These are phyloP conservation scores for Sebastes trivittatus DNA, from an alignment of 2,797 vertebrate species.

Conservation along the genomic window DNA sequence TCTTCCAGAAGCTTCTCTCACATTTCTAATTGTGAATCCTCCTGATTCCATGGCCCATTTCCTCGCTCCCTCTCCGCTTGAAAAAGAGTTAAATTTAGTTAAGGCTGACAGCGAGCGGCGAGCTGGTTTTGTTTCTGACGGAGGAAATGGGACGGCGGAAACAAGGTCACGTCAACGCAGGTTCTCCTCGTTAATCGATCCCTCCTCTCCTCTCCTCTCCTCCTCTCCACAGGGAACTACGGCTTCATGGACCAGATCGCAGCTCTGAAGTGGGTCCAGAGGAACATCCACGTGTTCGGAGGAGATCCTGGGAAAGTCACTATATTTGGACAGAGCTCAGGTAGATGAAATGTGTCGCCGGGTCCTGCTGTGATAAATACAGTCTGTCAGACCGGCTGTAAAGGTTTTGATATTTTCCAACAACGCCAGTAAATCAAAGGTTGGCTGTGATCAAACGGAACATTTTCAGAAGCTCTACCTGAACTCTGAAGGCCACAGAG, in stretches of 20 bases:
- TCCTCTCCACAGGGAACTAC: slow-evolving; percentile 80
- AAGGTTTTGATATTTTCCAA: too few species aligned
- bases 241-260: slow-evolving; percentile 87
- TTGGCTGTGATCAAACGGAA: too few species aligned
- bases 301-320: slow-evolving; percentile 84
- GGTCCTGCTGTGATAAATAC: background rate
- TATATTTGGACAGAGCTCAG: slow-evolving; percentile 85
- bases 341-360: slow-evolving; percentile 9
- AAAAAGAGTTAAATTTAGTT: slow-evolving; percentile 50
- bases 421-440: too few species aligned
- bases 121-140: slow-evolving; percentile 25
- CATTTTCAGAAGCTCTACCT: too few species aligned
- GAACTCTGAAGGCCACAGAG: too few species aligned
- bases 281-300: slow-evolving; percentile 83
- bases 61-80: slow-evolving; percentile 14
- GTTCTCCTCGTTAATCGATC: background rate
- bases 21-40: slow-evolving; percentile 44
- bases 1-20: background rate
- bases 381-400: too few species aligned
- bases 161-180: slow-evolving; percentile 31
- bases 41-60: slow-evolving; percentile 45
- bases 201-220: background rate
- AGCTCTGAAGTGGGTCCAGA: slow-evolving; percentile 84
- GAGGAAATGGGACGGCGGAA: slow-evolving; percentile 44
- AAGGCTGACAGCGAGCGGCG: background rate